Base-by-base conservation (phyloP, 2,797 vertebrate genomes). In the Danio choprae region DNA sequence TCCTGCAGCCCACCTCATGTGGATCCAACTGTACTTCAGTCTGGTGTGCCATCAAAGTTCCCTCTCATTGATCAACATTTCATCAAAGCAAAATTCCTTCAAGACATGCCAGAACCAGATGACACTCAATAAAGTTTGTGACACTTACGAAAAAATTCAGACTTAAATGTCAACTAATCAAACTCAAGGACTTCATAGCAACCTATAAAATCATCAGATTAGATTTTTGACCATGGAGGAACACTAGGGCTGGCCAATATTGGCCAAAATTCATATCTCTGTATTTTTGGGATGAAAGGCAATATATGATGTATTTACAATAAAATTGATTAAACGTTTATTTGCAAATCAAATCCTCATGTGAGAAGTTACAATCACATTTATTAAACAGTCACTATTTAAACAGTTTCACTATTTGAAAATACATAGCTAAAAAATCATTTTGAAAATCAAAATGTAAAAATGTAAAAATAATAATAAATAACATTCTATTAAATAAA, bases 1-100 rank as follows among this genome's bases (percentile, higher is more conserved):
- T 87, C 78, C 82, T 65, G 63, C 59, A 71, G 46, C 58, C 58
- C 70, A 75, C 6, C 79, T 80, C 64, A 71, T n/a, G 43, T 78
- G 62, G n/a, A 74, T 74, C 60, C 20, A 41, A 62, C 79, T 74
- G 53, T 65, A 68, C 68, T 77, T 67, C 58, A 67, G 63, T 74
- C 63, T 74, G 63, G 38, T 73, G 29, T 36, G 44, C 67, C 81
- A 75, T 87, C 85, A 84, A 81, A 84, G 74, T 41, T 43, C 16
- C 22, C 51, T 70, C 72, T 67, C 79, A 65, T 22, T 69, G 77
- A 83, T 84, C 76, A 84, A 80, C 67, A 75, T 53, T 71, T 69
- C 81, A 81, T 81, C 77, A 79, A 86, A 85, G 83, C 79, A 58
- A 80, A 83, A 84, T 72, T 74, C 73, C 59, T 59, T 36, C 64